phyloP scores from a whole-genome alignment of 2,797 vertebrate genomes.

The Garrulus glandarius region DNA sequence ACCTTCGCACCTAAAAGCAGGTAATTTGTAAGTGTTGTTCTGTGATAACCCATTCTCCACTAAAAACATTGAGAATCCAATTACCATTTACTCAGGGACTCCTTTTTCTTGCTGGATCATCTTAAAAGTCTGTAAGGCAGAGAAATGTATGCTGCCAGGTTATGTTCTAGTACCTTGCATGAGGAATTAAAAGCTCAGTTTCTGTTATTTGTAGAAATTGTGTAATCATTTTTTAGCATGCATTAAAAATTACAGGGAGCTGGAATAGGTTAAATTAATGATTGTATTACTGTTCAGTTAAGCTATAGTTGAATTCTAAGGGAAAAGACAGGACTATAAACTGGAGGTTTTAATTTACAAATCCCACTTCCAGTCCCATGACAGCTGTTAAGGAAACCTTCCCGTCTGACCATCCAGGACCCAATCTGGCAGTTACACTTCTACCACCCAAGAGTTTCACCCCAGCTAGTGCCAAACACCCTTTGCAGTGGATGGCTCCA shows the following conservation, averaged over 20 bases:
- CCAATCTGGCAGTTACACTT: background rate
- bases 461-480: background rate
- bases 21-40: background rate
- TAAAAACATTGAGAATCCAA: background rate
- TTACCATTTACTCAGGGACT: background rate
- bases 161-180: background rate
- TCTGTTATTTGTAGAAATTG: background rate
- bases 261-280: background rate
- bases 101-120: background rate
- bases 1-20: background rate
- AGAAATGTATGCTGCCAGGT: fast-evolving
- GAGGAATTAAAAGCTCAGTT: background rate
- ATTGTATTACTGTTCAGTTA: background rate
- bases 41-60: fast-evolving
- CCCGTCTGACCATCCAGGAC: background rate
- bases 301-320: background rate
- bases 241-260: background rate
- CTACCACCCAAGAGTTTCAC: background rate
- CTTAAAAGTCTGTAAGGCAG: background rate
- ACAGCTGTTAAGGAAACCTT: background rate
- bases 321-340: background rate
- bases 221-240: background rate
- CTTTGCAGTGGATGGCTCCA: background rate
- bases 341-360: background rate
- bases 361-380: background rate